Percentiles rank a stretch among this genome's conserved stretches.
Evolutionary conservation across 2,888 invertebrate genomes (phyloP).

Genomic region (Embidobia sp.): DNA sequence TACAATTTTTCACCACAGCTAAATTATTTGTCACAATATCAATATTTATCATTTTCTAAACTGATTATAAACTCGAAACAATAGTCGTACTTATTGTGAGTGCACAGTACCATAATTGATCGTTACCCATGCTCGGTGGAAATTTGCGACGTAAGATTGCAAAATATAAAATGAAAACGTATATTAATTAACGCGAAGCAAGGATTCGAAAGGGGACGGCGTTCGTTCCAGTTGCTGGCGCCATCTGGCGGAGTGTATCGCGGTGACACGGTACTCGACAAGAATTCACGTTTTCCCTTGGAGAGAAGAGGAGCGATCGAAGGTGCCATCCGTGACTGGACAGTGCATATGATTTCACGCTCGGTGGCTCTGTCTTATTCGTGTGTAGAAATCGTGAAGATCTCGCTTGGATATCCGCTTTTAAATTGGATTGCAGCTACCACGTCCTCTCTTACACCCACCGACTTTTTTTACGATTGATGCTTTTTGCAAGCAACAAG

Average conservation of each 20-base stretch:
- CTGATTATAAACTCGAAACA: no score
- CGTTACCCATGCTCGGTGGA: no score
- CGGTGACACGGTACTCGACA: conserved; percentile 56
- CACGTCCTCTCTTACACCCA: conserved; percentile 67
- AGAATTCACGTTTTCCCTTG: conserved; percentile 70
- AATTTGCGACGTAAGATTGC: conserved; percentile 9
- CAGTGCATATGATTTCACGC: conserved; percentile 82
- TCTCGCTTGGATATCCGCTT: conserved; percentile 81
- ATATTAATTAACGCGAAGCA: conserved; percentile 16
- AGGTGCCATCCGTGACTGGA: conserved; percentile 81
- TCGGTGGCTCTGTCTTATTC: conserved; percentile 78
- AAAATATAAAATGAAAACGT: conserved; percentile 23
- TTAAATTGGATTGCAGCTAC: conserved; percentile 80
- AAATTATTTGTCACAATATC: no score
- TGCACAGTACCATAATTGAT: no score
- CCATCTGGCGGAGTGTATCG: conserved; percentile 71
- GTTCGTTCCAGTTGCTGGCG: conserved; percentile 73
- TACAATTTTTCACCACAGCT: no score
- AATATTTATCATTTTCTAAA: no score
- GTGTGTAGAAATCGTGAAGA: conserved; percentile 82
- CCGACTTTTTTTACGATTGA: conserved; percentile 61
- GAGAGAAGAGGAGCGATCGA: conserved; percentile 71
- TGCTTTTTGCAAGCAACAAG: conserved; percentile 46
- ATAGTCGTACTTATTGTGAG: no score
- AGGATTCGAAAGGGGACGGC: conserved; percentile 38